Evolutionary conservation across 2,797 vertebrate genomes (phyloP).

Genomic region (Myiotriccus ornatus): DNA sequence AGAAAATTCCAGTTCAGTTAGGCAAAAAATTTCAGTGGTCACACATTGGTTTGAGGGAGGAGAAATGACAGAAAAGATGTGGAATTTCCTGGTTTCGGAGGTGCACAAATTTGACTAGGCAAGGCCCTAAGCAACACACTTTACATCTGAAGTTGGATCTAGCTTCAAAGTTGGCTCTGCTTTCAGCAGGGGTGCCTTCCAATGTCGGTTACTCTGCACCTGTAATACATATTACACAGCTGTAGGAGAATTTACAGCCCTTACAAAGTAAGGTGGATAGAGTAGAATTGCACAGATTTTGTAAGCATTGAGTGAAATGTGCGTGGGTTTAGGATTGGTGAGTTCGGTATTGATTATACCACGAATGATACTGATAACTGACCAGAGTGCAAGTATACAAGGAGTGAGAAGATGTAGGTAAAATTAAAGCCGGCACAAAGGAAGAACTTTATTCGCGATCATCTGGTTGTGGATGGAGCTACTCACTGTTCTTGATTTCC

Average conservation of each 20-base stretch:
- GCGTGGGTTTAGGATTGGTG: not conserved
- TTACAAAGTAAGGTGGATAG: not conserved
- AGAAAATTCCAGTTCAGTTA: not conserved
- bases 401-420: not conserved
- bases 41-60: not conserved
- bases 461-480: not conserved
- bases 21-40: not conserved
- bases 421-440: not conserved
- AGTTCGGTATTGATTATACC: not conserved
- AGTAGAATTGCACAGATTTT: not conserved
- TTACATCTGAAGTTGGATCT: not conserved
- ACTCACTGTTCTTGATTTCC: not conserved
- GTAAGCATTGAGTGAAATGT: not conserved
- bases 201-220: not conserved
- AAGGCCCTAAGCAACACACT: not conserved
- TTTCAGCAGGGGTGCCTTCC: not conserved
- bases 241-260: not conserved
- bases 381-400: rapidly evolving
- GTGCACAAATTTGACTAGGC: not conserved
- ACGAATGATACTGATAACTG: not conserved
- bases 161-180: not conserved
- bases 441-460: not conserved
- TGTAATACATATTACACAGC: not conserved
- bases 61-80: not conserved
- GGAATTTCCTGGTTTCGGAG: not conserved